phyloP scores from a whole-genome alignment of 1,140 invertebrate genomes.

The Drosophila oshimai region DNA sequence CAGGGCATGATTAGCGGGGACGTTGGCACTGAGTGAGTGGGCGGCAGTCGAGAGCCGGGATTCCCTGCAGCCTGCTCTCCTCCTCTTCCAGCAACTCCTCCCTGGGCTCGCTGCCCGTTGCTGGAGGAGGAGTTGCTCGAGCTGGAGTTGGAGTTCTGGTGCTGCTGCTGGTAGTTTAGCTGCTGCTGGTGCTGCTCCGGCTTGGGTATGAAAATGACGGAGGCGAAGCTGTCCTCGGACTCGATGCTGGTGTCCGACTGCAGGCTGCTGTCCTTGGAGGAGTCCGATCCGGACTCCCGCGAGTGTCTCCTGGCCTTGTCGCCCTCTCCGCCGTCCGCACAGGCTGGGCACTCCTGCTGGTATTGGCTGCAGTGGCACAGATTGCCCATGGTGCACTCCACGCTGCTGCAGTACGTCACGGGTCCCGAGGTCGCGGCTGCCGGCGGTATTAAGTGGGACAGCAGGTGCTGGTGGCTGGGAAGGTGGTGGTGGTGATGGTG shows the following conservation, averaged over 20 bases:
- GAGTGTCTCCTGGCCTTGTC: slow-evolving; percentile 84
- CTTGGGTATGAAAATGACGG: slow-evolving; percentile 94
- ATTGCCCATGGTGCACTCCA: slow-evolving; percentile 58
- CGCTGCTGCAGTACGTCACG: slow-evolving; percentile 70
- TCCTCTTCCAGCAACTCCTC: slow-evolving; percentile 9
- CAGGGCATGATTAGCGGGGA: slow-evolving; percentile 86
- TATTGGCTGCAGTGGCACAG: slow-evolving; percentile 75
- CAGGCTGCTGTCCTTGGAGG: slow-evolving; percentile 94
- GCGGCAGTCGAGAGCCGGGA: slow-evolving; percentile 36
- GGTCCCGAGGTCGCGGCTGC: slow-evolving; percentile 36
- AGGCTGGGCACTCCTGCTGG: slow-evolving; percentile 67
- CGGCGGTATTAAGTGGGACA: slow-evolving; percentile 8
- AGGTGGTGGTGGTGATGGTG: slow-evolving; percentile 65
- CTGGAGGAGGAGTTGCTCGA: slow-evolving; percentile 82
- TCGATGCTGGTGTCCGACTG: slow-evolving; percentile 96
- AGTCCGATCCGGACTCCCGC: slow-evolving; percentile 93
- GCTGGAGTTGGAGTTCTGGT: slow-evolving; percentile 83
- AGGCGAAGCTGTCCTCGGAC: slow-evolving; percentile 95
- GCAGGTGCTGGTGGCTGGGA: slow-evolving; percentile 23
- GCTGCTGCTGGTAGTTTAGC: slow-evolving; percentile 71
- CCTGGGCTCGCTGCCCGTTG: slow-evolving; percentile 38
- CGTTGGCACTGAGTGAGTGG: slow-evolving; percentile 86
- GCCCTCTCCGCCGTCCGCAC: slow-evolving; percentile 46
- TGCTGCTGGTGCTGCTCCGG: slow-evolving; percentile 83
- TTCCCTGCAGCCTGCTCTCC: neutral